Evolutionary conservation across 2,797 vertebrate species (phyloP).

Genomic region (Chiloscyllium punctatum): DNA sequence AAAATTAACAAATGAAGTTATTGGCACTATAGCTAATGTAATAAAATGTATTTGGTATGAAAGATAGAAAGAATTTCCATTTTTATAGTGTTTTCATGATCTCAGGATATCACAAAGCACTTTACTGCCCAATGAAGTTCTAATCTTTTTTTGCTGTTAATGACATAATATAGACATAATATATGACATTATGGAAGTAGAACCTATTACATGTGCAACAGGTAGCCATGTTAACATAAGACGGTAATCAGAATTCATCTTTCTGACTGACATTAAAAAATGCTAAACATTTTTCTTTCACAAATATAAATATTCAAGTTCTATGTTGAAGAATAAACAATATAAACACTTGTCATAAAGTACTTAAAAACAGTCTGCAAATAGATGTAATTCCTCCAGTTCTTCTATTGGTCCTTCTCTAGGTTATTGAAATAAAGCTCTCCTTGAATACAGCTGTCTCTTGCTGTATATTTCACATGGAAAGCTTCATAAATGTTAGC

Average conservation of each 20-base stretch:
- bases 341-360: not conserved
- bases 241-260: too few species aligned
- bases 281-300: too few species aligned
- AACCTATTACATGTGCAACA: too few species aligned
- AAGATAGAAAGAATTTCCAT: not conserved
- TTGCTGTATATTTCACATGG: not conserved
- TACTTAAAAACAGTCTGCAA: not conserved
- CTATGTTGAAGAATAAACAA: not conserved
- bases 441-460: not conserved
- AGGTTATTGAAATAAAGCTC: not conserved
- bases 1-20: not conserved
- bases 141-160: too few species aligned
- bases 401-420: not conserved
- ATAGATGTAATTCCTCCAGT: not conserved
- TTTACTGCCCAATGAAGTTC: not conserved
- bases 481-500: not conserved
- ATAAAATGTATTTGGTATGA: not conserved
- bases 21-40: not conserved
- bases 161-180: too few species aligned
- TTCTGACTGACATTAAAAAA: too few species aligned
- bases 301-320: too few species aligned
- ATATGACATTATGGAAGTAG: too few species aligned
- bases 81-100: not conserved
- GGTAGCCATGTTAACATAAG: too few species aligned
- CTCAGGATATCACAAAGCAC: not conserved